Conservation (phyloP, 2,888 invertebrate species). For the Diloba caeruleocephala region DNA sequence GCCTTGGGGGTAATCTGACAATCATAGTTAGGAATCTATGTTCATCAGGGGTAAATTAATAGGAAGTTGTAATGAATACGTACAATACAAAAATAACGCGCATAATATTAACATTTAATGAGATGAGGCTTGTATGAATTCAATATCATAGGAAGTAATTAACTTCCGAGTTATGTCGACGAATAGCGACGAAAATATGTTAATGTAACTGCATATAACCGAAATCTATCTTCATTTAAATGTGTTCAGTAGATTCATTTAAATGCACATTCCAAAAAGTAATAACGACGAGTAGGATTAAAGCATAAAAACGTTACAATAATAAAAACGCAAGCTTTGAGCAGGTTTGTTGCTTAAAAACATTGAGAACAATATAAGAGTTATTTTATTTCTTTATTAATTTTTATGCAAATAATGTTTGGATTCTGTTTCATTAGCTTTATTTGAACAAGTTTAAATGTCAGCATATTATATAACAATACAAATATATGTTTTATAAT, state of each 20-base stretch:
- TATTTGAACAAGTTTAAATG: constrained; percentile 19
- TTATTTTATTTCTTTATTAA: constrained; percentile 8
- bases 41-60: constrained; percentile 33
- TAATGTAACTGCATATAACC: constrained; percentile 6
- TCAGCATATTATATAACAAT: too few relatives aligned
- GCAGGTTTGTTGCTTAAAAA: constrained; percentile 21
- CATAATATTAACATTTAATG: constrained; percentile 49
- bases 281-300: constrained; percentile 2
- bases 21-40: constrained; percentile 30
- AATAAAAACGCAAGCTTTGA: constrained; percentile 10
- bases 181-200: constrained; percentile 21
- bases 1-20: constrained; percentile 42
- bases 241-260: background rate
- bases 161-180: constrained; percentile 39
- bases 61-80: constrained; percentile 48
- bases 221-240: background rate
- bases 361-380: background rate
- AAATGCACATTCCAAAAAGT: constrained; percentile 5
- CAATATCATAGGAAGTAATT: constrained; percentile 54
- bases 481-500: too few relatives aligned
- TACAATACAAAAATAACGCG: constrained; percentile 36
- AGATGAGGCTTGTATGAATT: constrained; percentile 43
- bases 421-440: constrained; percentile 17
- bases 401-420: background rate
- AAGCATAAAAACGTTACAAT: too few relatives aligned